phyloP scores from a whole-genome alignment of 1,140 invertebrate genomes.

The Orius insidiosus region DNA sequence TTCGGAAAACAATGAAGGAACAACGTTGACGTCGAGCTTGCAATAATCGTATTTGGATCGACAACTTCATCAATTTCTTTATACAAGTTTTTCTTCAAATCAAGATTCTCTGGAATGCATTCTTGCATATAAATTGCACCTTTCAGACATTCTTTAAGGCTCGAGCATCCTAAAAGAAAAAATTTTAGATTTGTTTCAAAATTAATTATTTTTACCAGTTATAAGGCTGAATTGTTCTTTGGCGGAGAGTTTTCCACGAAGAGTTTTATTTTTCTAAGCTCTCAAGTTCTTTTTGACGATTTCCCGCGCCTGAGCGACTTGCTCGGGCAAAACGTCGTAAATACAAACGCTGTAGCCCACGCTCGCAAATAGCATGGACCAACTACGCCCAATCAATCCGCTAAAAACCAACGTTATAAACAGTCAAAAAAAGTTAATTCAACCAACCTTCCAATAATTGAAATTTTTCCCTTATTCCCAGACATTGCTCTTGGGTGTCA shows the following conservation, averaged over 20 bases:
- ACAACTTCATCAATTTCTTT: conserved; percentile 56
- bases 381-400: conserved; percentile 83
- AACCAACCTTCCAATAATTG: too few species aligned
- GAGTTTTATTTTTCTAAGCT: conserved; percentile 45
- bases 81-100: conserved; percentile 70
- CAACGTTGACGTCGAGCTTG: conserved; percentile 84
- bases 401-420: conserved; percentile 34
- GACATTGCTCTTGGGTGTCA: too few species aligned
- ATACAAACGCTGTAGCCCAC: conserved; percentile 72
- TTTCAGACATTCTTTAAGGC: conserved; percentile 45
- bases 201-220: neutral
- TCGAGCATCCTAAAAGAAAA: conserved; percentile 37
- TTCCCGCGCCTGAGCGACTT: conserved; percentile 51
- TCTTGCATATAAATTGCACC: conserved; percentile 67
- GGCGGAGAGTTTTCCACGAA: conserved; percentile 55
- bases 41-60: conserved; percentile 54
- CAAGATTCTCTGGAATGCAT: conserved; percentile 78
- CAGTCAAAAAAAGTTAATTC: too few species aligned
- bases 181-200: too few species aligned
- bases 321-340: conserved; percentile 62
- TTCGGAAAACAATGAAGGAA: conserved; percentile 69
- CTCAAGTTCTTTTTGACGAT: conserved; percentile 58
- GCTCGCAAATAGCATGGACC: conserved; percentile 90
- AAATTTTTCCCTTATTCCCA: too few species aligned
- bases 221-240: conserved; percentile 42